Base-by-base conservation (phyloP, 1,140 invertebrate species). In the Tyrophagus putrescentiae region DNA sequence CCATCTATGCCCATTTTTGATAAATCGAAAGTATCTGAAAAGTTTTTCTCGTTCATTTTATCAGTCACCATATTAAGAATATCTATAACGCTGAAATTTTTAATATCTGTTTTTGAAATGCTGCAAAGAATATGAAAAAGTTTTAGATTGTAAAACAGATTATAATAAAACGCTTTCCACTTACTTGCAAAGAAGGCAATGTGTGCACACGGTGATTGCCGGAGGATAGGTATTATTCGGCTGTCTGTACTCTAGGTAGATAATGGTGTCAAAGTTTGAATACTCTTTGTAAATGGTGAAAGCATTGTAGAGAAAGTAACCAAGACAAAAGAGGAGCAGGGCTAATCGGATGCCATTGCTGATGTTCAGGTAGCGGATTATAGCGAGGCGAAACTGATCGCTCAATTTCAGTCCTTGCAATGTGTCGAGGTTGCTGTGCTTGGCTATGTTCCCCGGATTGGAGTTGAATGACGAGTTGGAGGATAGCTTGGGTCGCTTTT, bases 161-260 rank as follows among this genome's bases (percentile, higher is more conserved):
- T 23, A 48, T 29, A 21, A 52, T 16, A 21, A 16, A 52, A 1
- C 7, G 23, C 23, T 28, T 2, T 52, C 13, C n/a, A 3, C 13
- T 28, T 32, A 13, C 1, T 3, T 13, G 27, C 3, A 34, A 6
- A 57, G 18, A 7, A 54, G 39, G 31, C 32, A 57, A n/a, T 34
- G 56, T 54, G 16, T 25, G 31, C 56, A 57, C 3, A 57, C 23
- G 18, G 56, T 25, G 28, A 57, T 41, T 7, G 56, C 42, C 23
- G 56, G 56, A 13, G 25, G 13, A n/a, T 28, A 21, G 2, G 31
- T 39, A 9, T 16, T 11, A n/a, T 1, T 57, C 1, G 56, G 56
- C 18, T 23, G 9, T 3, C 42, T 1, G 6, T 18, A 39, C 18
- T 57, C 32, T 29, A 57, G 25, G 1, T n/a, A 18, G 3, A 57